Evolutionary conservation across 2,113 vertebrate genomes (phyloP), one percentile per base, ranked within the genome.

Genomic region (Dromiciops gliroides): DNA sequence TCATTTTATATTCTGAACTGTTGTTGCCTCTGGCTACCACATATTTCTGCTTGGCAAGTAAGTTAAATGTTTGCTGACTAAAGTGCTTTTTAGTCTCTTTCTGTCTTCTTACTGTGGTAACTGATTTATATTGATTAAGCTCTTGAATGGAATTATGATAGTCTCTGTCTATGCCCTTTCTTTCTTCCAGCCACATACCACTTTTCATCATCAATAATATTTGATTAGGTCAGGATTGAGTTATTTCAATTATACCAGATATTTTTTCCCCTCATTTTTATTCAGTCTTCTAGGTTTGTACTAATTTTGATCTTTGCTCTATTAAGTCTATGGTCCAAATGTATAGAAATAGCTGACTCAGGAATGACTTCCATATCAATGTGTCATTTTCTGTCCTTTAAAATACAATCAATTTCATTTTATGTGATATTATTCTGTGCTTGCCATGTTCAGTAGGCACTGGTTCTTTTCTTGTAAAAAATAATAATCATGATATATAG

Each of bases 41-140:
- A 83, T 44, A 83, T 83, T 83, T 83, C n/a, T 83, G 67, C n/a
- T 83, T 83, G 67, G 67, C 67, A 83, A 83, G n/a, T 83, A 83
- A 83, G 67, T 83, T 83, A 83, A 83, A 83, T 83, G 67, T 83
- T 83, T 83, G 67, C 67, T 83, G 67, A 83, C 67, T 83, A 83
- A 83, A 83, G 67, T 19, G 23, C 37, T 83, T 83, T 83, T 83
- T 83, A 83, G n/a, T 44, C n/a, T 83, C n/a, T 44, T 44, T 22
- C 67, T 83, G 67, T 83, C 67, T 44, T 44, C 67, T 75, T 75
- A n/a, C 67, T 83, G 8, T 83, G 67, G 67, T 44, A 83, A 83
- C 19, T 44, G 67, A 44, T 83, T 44, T 83, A 83, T 83, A 83
- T 83, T 83, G 67, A 19, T 83, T 83, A 83, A 83, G 6, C 67